These are phyloP conservation scores for Aphidoletes aphidimyza DNA, from an alignment of 2,888 invertebrate species.

Conservation along the genomic window DNA sequence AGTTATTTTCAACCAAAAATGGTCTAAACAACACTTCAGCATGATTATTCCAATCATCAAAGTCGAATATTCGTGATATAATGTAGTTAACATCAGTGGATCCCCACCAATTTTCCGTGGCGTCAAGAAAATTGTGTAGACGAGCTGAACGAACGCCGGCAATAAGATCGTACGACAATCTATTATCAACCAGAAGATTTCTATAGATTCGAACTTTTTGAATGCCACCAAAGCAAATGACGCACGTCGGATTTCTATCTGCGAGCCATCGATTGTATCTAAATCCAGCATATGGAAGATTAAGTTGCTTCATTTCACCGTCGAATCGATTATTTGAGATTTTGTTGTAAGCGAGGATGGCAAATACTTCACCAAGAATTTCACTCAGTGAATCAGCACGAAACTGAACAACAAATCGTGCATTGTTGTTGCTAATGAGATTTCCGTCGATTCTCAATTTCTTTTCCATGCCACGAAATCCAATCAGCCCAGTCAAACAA, in stretches of 20 bases:
- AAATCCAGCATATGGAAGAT: conserved; percentile 57
- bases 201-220: conserved; percentile 91
- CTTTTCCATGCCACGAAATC: conserved; percentile 96
- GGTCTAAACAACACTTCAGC: conserved; percentile 92
- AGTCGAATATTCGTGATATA: conserved; percentile 89
- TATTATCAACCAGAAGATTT: conserved; percentile 88
- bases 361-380: conserved; percentile 85
- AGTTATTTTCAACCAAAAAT: conserved; percentile 80
- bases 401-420: conserved; percentile 86
- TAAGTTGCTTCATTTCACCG: conserved; percentile 61
- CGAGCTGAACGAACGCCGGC: conserved; percentile 92
- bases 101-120: conserved; percentile 98
- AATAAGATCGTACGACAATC: conserved; percentile 87
- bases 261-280: conserved; percentile 19
- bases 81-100: conserved; percentile 79
- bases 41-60: conserved; percentile 99
- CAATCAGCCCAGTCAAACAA: conserved; percentile 83
- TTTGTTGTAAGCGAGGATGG: conserved; percentile 81
- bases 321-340: conserved; percentile 76
- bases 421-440: conserved; percentile 81
- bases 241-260: conserved; percentile 76
- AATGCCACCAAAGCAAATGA: conserved; percentile 91
- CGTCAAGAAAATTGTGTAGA: conserved; percentile 86
- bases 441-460: conserved; percentile 86
- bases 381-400: conserved; percentile 92